Evolutionary conservation across 2,888 invertebrate species (phyloP), one percentile per base, ranked within the genome.

Genomic region (Drosophila anomelani): DNA sequence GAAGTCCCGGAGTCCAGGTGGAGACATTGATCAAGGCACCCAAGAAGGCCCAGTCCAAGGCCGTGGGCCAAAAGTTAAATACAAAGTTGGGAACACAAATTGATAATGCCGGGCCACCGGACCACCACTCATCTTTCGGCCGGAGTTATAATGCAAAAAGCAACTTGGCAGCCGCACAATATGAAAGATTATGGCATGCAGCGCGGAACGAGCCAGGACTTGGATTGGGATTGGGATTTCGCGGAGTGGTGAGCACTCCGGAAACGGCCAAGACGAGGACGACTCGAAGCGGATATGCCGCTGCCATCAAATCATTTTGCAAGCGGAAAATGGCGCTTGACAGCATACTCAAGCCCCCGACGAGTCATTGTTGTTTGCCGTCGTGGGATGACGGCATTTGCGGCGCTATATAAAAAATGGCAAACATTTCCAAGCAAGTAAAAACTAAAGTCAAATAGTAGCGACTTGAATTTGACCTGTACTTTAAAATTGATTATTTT

Each of bases 251-350:
- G 43, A 26, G 36, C 32, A 8, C 23, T 15, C 36, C 39, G 71
- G 71, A 51, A 34, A 54, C 54, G 43, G 66, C 10, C 60, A 34
- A 36, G 49, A 62, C 41, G 57, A 53, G 29, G 55, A 51, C 56
- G 75, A 78, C 78, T 77, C 75, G 61, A 61, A 79, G 64, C 81
- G 90, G 90, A 90, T 83, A 71, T 77, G 85, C 83, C 71, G 88
- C 89, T 76, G 73, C 66, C 89, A 90, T 90, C 88, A 90, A 90
- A 90, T 89, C 83, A 90, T 88, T 90, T 90, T 87, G 80, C 88
- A 67, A 81, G 86, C 86, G 88, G 90, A 90, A 89, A 90, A 78
- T 68, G 80, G 73, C 77, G 85, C 89, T 88, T 79, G 89, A 84
- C 87, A 79, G 59, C 73, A 41, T 72, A 47, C 60, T 68, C 41